Conservation (phyloP, 2,888 invertebrate genomes). For the Caradrina clavipalpis region DNA sequence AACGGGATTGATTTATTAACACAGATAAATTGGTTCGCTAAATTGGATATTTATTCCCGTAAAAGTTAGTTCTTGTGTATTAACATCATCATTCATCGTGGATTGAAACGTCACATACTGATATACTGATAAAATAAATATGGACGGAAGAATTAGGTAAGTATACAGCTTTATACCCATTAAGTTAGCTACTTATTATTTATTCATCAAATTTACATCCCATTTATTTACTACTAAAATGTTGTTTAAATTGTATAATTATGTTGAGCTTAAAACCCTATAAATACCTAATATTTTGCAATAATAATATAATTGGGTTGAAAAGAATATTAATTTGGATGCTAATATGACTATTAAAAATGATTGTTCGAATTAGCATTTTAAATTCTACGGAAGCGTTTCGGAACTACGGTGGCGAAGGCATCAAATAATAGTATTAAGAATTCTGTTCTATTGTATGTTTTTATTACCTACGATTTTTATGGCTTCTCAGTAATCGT, state of each 20-base stretch:
- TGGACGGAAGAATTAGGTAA: no score
- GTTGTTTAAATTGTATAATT: neutral
- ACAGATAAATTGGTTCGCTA: conserved; percentile 2
- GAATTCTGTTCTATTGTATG: conserved; percentile 15
- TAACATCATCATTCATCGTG: no score
- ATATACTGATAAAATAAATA: no score
- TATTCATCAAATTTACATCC: neutral
- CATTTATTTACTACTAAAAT: neutral
- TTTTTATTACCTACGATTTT: conserved; percentile 28
- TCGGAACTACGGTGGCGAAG: neutral
- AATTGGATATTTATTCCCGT: conserved; percentile 13
- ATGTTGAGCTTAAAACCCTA: neutral
- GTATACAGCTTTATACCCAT: no score
- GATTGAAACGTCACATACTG: no score
- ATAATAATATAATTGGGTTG: conserved; percentile 7
- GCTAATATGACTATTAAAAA: conserved; percentile 38
- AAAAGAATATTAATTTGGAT: conserved; percentile 25
- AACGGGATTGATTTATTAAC: conserved; percentile 40
- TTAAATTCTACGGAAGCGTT: conserved; percentile 25
- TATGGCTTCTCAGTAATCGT: conserved; percentile 29
- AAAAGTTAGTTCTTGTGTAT: neutral
- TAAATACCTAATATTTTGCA: conserved; percentile 5
- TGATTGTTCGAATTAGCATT: conserved; percentile 36
- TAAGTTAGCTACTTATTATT: neutral
- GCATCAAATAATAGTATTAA: conserved; percentile 22